Base-by-base conservation (phyloP, 2,797 vertebrate genomes). In the Poecilia wingei region DNA sequence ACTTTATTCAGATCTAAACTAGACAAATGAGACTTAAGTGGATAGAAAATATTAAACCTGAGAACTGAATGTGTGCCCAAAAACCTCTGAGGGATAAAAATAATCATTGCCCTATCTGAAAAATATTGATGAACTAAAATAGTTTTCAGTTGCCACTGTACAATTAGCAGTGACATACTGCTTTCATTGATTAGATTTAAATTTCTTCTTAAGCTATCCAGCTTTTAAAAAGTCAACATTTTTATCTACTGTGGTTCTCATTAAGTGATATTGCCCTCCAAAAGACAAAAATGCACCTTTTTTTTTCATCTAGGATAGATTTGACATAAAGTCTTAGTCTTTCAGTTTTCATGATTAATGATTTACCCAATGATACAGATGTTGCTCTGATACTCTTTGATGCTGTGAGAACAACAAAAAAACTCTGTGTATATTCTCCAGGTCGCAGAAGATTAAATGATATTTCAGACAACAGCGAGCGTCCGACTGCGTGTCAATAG, bases 401-500 rank as follows among this genome's bases (percentile, higher is more conserved):
- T 36, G 59, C 31, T 64, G 36, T 41, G 36, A 68, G 64, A 25
- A 68, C 31, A 66, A 66, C 7, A 20, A 9, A 22, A 39, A 66
- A 41, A 5, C 59, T 64, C 3, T 10, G 64, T 14, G 39, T 41
- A 68, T 25, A 68, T 68, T 68, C 64, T 68, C 36, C 1, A 12
- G 64, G 64, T 68, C 64, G 41, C 64, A 41, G 36, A 39, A 68
- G 64, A 41, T 68, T 68, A 39, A 41, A 41, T 68, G 20, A 25
- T 36, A 64, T 64, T 64, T 64, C 61, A 64, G 61, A 64, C 61
- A 64, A 64, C 31, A 20, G 61, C 36, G 61, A 64, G 61, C 7
- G 33, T 64, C 61, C 16, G 36, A 22, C 36, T 41, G 36, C 18
- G 36, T 68, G 64, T 41, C 64, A 68, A 68, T 25, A 68, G 64